Base-by-base conservation (phyloP, 2,113 vertebrate species). In the Notiomystis cincta region DNA sequence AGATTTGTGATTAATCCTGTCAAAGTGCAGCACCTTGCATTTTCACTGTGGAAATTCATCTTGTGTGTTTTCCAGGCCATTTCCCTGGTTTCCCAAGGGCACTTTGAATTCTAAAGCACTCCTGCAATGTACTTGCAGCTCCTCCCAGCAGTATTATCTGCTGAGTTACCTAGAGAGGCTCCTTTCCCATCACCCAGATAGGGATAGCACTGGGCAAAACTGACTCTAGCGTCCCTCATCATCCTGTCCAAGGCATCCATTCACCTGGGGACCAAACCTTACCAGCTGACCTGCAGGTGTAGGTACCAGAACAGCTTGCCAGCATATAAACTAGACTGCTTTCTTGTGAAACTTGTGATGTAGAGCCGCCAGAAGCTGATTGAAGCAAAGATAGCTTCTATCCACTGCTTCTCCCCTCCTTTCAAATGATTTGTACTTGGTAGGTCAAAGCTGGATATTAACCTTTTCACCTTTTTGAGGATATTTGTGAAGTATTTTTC, bases 41-140 rank as follows among this genome's bases (percentile, higher is more conserved):
- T 86, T 95, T 92, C 72, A 71, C 86, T 0, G 0, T 75, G 64
- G 80, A 95, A 93, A 89, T 73, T 70, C 24, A 77, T 83, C 80
- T 69, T 81, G 13, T 78, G 48, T 82, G 50, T 96, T 92, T 96
- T 90, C 93, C 91, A 92, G 94, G 57, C 67, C 67, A 81, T 95
- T 93, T 95, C 76, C 73, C 89, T 54, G 17, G 31, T 81, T 95
- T 92, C 93, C 91, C 67, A 81, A 87, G 94, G 77, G 93, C 71
- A 73, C 73, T 89, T 77, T 81, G 90, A 78, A 81, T 91, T 78
- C 60, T 62, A 78, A 89, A 47, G 54, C 6, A 9, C 42, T 92
- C 64, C n/a, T 84, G 60, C 60, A 73, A 64, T 51, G 42, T 87
- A 47, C 51, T 70, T 75, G 42, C 93, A 81, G 64, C 87, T 95